Evolutionary conservation across 2,888 invertebrate species (phyloP).

Genomic region (Folsomia candida): DNA sequence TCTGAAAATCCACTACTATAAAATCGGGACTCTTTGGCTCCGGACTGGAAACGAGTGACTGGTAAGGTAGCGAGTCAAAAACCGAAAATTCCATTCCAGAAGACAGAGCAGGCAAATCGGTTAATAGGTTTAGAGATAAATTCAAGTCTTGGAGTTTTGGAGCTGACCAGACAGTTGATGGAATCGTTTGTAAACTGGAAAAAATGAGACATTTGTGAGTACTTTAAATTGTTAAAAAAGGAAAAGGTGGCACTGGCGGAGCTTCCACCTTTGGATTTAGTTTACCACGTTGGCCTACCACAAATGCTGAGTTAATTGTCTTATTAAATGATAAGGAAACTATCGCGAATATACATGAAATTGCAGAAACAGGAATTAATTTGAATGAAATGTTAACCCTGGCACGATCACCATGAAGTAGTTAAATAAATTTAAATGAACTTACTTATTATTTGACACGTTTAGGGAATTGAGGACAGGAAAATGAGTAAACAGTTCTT

Average conservation of each 20-base stretch:
- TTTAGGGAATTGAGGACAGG: conserved; percentile 77
- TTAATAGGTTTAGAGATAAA: conserved; percentile 81
- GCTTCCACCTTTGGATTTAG: too few relatives aligned
- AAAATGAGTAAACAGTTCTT: conserved; percentile 71
- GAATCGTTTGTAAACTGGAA: conserved; percentile 70
- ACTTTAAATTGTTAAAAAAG: too few relatives aligned
- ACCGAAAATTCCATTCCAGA: conserved; percentile 42
- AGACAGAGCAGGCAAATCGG: conserved; percentile 62
- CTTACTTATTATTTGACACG: conserved; percentile 92
- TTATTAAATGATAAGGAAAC: too few relatives aligned
- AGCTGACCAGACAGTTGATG: conserved; percentile 80
- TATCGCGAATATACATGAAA: too few relatives aligned
- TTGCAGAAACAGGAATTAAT: too few relatives aligned
- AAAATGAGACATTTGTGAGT: too few relatives aligned
- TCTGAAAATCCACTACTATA: conserved; percentile 48
- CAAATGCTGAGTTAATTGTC: too few relatives aligned
- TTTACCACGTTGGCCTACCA: too few relatives aligned
- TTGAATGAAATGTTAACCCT: too few relatives aligned
- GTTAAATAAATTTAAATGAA: too few relatives aligned
- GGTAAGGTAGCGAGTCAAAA: conserved; percentile 48
- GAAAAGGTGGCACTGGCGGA: too few relatives aligned
- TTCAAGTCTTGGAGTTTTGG: conserved; percentile 83
- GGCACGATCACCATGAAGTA: too few relatives aligned
- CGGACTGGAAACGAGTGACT: conserved; percentile 37
- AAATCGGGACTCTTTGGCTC: conserved; percentile 49